Evolutionary conservation across 2,888 invertebrate species (phyloP).

Genomic region (Strigamia maritima): DNA sequence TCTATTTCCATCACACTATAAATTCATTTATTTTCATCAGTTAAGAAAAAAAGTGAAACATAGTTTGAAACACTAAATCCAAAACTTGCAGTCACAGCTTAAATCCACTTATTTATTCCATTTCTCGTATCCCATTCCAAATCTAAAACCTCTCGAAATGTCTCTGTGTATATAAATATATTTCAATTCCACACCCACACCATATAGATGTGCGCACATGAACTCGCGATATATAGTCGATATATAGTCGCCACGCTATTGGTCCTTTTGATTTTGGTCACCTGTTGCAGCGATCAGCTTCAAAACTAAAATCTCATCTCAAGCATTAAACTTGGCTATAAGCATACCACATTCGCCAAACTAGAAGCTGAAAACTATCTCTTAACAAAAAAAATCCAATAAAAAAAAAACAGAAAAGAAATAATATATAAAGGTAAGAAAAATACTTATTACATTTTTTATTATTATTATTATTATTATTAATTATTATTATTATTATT

Average conservation of each 20-base stretch:
- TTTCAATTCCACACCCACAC: background rate
- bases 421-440: background rate
- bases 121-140: too few relatives aligned
- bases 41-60: too few relatives aligned
- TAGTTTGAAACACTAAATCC: too few relatives aligned
- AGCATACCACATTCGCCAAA: background rate
- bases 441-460: too few relatives aligned
- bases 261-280: background rate
- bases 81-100: too few relatives aligned
- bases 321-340: background rate
- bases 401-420: background rate
- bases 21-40: too few relatives aligned
- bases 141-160: too few relatives aligned
- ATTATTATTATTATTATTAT: too few relatives aligned
- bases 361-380: background rate
- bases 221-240: background rate
- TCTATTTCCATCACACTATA: too few relatives aligned
- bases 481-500: too few relatives aligned
- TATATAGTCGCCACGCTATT: background rate
- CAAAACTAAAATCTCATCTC: background rate
- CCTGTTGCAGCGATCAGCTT: constrained; percentile 7
- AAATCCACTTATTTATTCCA: too few relatives aligned
- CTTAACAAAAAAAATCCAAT: background rate
- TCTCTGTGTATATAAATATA: background rate
- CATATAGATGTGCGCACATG: background rate